These are phyloP conservation scores for Melanerpes formicivorus DNA, from an alignment of 2,113 vertebrate genomes.

Conservation along the genomic window DNA sequence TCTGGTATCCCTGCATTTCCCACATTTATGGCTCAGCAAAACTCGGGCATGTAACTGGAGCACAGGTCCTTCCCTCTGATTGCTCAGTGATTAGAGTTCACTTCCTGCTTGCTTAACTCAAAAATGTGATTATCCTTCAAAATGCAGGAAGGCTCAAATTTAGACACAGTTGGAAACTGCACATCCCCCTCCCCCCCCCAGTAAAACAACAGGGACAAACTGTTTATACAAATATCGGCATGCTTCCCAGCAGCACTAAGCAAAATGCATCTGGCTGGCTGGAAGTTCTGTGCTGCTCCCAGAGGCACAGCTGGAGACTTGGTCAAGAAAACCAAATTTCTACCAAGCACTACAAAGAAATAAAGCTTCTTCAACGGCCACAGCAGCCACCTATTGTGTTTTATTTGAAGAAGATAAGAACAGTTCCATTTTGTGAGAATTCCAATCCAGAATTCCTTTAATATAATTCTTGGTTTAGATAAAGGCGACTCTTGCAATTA, in stretches of 20 bases:
- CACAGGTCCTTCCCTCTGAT: background rate
- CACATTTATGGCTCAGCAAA: background rate
- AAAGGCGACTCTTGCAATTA: background rate
- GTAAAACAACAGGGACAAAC: constrained; percentile 23
- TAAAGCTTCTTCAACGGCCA: background rate
- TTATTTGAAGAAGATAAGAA: background rate
- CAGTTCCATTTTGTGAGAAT: background rate
- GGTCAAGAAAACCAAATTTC: background rate
- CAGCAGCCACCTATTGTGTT: background rate
- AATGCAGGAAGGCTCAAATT: constrained; percentile 52
- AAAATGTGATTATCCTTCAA: constrained; percentile 39
- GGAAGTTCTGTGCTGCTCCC: background rate
- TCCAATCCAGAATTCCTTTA: background rate
- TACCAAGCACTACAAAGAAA: background rate
- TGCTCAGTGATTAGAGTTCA: background rate
- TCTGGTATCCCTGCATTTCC: background rate
- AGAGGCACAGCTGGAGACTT: background rate
- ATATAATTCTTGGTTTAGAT: background rate
- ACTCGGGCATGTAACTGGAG: background rate
- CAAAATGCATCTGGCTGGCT: background rate
- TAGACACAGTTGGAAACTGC: background rate
- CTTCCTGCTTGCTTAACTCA: constrained; percentile 25
- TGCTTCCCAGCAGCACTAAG: background rate
- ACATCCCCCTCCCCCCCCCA: background rate
- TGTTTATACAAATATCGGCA: constrained; percentile 14